Evolutionary conservation across 1,140 invertebrate genomes (phyloP).

Genomic region (Ostrea edulis): DNA sequence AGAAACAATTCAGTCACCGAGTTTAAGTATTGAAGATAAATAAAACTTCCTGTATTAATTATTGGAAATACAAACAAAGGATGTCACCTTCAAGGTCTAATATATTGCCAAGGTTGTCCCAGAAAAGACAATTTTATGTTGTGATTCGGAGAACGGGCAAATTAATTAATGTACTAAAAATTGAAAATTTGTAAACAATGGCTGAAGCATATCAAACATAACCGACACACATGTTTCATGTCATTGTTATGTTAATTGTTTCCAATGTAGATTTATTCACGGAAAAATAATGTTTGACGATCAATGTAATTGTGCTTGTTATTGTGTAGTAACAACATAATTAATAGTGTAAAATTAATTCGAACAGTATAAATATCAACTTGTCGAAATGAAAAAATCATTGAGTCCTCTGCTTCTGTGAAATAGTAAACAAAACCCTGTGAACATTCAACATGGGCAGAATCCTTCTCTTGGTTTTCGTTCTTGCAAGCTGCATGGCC

Average conservation of each 20-base stretch:
- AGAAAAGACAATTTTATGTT: background rate
- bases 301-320: background rate
- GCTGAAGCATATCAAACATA: background rate
- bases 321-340: background rate
- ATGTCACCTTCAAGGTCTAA: background rate
- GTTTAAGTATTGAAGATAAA: no score
- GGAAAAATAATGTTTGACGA: background rate
- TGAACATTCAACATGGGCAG: background rate
- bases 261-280: background rate
- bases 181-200: background rate
- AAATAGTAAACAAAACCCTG: background rate
- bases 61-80: no score
- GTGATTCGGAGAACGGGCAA: background rate
- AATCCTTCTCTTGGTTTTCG: background rate
- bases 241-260: background rate
- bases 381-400: background rate
- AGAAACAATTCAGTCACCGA: no score
- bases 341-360: background rate
- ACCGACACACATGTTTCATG: background rate
- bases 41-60: no score
- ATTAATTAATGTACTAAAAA: background rate
- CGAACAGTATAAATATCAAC: background rate
- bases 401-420: background rate
- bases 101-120: background rate
- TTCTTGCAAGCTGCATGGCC: conserved; percentile 3